These are phyloP conservation scores for Phymatocera aterrima DNA, from an alignment of 2,888 invertebrate species.

Conservation along the genomic window DNA sequence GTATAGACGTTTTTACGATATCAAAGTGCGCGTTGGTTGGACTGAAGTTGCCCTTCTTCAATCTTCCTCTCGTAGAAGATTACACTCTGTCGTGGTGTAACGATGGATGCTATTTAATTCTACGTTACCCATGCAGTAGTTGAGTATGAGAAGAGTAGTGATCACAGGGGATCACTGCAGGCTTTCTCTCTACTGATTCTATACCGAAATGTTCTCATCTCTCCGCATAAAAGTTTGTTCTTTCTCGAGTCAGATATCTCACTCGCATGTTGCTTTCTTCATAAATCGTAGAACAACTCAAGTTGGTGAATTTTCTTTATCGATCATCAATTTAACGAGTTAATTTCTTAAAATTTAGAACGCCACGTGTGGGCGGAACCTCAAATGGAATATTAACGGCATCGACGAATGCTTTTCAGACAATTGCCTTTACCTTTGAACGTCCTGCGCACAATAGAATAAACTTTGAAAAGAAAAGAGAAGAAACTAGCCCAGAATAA, in stretches of 20 bases:
- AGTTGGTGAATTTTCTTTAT: too few relatives aligned
- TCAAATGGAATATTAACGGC: background rate
- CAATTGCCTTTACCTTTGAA: background rate
- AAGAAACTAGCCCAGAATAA: slow-evolving; percentile 15
- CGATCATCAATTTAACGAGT: too few relatives aligned
- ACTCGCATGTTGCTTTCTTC: background rate
- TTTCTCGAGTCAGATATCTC: background rate
- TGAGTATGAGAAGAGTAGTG: background rate
- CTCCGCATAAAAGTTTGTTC: too few relatives aligned
- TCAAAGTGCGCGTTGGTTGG: background rate
- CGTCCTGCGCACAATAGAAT: background rate
- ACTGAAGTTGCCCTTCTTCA: slow-evolving; percentile 28
- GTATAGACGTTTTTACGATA: background rate
- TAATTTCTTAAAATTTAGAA: too few relatives aligned
- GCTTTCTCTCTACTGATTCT: slow-evolving; percentile 14
- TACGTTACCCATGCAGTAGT: background rate
- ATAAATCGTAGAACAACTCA: too few relatives aligned
- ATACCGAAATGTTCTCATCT: background rate
- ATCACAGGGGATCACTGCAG: background rate
- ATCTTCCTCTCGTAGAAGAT: slow-evolving; percentile 36
- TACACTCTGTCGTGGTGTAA: slow-evolving; percentile 26
- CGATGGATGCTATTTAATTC: slow-evolving; percentile 42
- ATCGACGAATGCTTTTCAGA: background rate
- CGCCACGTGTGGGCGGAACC: background rate
- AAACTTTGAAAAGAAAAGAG: background rate